phyloP scores from a whole-genome alignment of 2,888 invertebrate species.

The Reticulitermes lucifugus region DNA sequence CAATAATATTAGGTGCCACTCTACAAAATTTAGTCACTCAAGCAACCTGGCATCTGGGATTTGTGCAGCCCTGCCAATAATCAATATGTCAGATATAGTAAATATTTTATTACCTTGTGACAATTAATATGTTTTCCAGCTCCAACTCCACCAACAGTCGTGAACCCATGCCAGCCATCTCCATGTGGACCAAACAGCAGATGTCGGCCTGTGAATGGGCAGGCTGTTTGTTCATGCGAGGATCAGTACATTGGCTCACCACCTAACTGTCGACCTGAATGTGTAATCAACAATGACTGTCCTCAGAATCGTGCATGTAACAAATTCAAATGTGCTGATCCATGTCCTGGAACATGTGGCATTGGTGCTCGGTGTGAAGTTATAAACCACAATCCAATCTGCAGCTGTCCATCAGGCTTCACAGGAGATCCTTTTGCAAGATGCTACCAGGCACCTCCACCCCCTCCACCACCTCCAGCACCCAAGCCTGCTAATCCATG shows the following conservation, averaged over 20 bases:
- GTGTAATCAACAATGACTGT: slow-evolving; percentile 60
- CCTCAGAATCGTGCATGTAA: slow-evolving; percentile 59
- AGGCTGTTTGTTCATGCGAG: slow-evolving; percentile 76
- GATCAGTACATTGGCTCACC: slow-evolving; percentile 72
- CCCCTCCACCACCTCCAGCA: slow-evolving; percentile 58
- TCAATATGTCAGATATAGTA: too few species aligned
- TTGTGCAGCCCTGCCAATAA: too few species aligned
- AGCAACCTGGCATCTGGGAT: too few species aligned
- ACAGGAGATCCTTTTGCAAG: slow-evolving; percentile 59
- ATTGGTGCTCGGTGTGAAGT: slow-evolving; percentile 59
- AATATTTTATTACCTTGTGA: background rate
- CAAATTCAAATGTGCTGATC: slow-evolving; percentile 59
- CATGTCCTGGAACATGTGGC: slow-evolving; percentile 60
- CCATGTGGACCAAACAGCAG: slow-evolving; percentile 76
- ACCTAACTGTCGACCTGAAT: slow-evolving; percentile 62
- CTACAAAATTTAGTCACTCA: too few species aligned
- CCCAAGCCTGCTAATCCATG: slow-evolving; percentile 73
- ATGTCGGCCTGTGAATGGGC: slow-evolving; percentile 71
- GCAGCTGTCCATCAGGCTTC: slow-evolving; percentile 59
- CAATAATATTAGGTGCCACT: too few species aligned
- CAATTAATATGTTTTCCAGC: background rate
- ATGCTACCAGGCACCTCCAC: slow-evolving; percentile 60
- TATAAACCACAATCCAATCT: slow-evolving; percentile 60
- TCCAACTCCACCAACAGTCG: background rate
- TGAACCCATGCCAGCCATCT: slow-evolving; percentile 73